These are phyloP conservation scores for Mormoops blainvillei DNA, from an alignment of 2,113 vertebrate species.

Conservation along the genomic window DNA sequence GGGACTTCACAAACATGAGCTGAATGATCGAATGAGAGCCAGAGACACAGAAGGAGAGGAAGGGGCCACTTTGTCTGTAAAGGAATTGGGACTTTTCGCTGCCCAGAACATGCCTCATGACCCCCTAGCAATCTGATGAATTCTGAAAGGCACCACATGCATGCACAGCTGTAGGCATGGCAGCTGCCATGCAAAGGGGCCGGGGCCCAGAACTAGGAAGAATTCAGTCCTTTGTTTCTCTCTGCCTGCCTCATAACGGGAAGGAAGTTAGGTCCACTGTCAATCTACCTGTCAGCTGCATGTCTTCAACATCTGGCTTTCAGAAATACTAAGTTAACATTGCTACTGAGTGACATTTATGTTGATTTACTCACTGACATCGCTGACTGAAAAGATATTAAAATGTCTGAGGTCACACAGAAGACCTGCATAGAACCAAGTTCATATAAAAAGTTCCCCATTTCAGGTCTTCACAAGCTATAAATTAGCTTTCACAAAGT, in stretches of 20 bases:
- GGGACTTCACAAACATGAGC: not conserved
- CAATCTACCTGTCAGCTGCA: not conserved
- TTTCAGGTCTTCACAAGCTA: slow-evolving; percentile 16
- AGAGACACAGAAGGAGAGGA: not conserved
- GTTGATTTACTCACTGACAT: slow-evolving; percentile 4
- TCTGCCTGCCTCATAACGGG: not conserved
- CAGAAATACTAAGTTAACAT: slow-evolving; percentile 17
- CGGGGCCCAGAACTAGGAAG: not conserved
- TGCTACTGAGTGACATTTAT: not conserved
- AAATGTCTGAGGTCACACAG: slow-evolving; percentile 27
- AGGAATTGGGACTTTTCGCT: not conserved
- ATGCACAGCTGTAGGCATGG: not conserved
- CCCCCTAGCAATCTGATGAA: not conserved
- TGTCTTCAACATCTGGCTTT: slow-evolving; percentile 40
- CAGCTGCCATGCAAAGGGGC: slow-evolving; percentile 38
- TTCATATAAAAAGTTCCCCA: slow-evolving; percentile 5
- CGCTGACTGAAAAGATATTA: slow-evolving; percentile 2
- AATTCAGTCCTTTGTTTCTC: slow-evolving; percentile 37
- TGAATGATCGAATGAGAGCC: not conserved
- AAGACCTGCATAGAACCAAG: not conserved
- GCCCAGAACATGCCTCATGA: not conserved
- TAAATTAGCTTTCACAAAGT: not conserved
- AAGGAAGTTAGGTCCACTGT: not conserved
- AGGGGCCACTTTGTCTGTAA: not conserved
- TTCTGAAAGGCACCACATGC: slow-evolving; percentile 28